phyloP scores from a whole-genome alignment of 2,113 vertebrate genomes.

The Trachemys scripta region DNA sequence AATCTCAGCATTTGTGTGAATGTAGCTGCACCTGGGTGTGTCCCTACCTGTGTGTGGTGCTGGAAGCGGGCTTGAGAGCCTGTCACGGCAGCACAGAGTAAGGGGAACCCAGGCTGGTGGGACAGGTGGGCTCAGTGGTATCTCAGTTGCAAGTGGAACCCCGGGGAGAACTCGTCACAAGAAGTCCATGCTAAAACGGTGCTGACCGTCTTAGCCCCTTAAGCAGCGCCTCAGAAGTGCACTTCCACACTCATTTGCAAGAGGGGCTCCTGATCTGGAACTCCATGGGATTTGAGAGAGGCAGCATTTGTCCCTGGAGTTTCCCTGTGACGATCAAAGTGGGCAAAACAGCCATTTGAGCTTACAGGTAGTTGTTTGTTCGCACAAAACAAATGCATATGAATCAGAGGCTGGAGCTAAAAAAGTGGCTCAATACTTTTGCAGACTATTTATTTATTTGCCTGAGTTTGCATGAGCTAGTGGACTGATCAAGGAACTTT shows the following conservation, averaged over 20 bases:
- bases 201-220: neutral
- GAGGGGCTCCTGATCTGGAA: neutral
- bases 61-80: no score
- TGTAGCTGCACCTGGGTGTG: no score
- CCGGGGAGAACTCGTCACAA: no score
- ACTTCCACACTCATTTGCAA: neutral
- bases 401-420: neutral
- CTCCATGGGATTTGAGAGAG: neutral
- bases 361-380: neutral
- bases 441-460: neutral
- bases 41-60: no score
- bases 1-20: no score
- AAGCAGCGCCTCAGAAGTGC: neutral
- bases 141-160: no score
- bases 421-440: neutral
- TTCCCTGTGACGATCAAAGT: neutral
- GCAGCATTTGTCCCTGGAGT: neutral
- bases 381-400: neutral
- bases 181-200: neutral
- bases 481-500: no score
- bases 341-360: neutral
- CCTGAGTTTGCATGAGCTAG: neutral
- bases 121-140: no score
- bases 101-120: no score
- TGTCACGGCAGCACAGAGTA: no score